These are phyloP conservation scores for Plodia interpunctella DNA, from an alignment of 1,140 invertebrate genomes.

Conservation along the genomic window DNA sequence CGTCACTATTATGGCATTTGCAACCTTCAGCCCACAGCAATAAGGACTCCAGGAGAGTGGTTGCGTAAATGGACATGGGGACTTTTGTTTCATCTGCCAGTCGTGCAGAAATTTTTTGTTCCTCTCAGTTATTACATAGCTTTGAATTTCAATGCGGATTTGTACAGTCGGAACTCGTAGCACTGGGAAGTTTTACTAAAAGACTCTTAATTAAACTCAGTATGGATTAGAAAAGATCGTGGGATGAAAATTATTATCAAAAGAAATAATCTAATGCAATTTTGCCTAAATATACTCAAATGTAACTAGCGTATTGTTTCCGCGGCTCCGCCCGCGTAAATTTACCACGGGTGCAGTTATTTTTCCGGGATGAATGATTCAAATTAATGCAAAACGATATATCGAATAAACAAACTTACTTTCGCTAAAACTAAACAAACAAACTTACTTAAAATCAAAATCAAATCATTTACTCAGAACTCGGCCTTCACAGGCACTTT, in stretches of 20 bases:
- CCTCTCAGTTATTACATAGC: constrained; percentile 11
- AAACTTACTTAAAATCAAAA: too few species aligned
- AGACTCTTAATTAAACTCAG: not conserved
- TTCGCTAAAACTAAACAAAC: too few species aligned
- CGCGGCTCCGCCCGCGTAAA: too few species aligned
- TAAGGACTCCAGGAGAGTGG: not conserved
- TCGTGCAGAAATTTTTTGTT: constrained; percentile 12
- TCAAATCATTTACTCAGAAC: too few species aligned
- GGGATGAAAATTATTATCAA: not conserved
- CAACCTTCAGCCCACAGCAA: not conserved
- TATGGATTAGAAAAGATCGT: not conserved
- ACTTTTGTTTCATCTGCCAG: constrained; percentile 11
- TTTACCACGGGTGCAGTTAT: too few species aligned
- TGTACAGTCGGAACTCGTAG: not conserved
- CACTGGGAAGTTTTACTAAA: constrained; percentile 2
- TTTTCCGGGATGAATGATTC: too few species aligned
- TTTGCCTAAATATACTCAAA: too few species aligned
- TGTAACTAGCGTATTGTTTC: too few species aligned
- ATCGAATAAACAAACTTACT: too few species aligned
- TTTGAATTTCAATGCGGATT: constrained; percentile 13
- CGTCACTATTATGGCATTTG: not conserved
- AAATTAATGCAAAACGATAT: too few species aligned
- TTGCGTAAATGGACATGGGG: constrained; percentile 5
- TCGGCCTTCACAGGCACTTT: too few species aligned
- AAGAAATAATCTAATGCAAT: constrained; percentile 5